These are phyloP conservation scores for Podabrus alpinus DNA, from an alignment of 2,888 invertebrate species.

Conservation along the genomic window DNA sequence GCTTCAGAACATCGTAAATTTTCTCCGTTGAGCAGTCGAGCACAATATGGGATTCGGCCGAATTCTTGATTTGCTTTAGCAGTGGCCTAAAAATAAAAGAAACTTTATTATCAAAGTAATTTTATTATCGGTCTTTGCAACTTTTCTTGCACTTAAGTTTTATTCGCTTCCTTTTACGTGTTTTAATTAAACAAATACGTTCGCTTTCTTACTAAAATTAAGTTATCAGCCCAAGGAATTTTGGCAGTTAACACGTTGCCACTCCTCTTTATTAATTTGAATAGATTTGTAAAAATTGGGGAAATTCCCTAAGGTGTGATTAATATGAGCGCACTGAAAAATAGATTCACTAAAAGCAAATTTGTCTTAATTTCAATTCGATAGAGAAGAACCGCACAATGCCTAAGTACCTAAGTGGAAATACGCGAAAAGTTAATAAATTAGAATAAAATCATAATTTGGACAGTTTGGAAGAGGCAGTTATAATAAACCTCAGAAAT, in stretches of 20 bases:
- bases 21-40: conserved; percentile 87
- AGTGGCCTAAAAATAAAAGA: conserved; percentile 65
- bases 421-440: conserved; percentile 13
- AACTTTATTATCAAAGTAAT: conserved; percentile 17
- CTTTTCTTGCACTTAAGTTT: conserved; percentile 13
- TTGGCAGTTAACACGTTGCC: not conserved
- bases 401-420: not conserved
- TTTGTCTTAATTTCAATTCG: conserved; percentile 19
- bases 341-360: not conserved
- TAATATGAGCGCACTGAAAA: conserved; percentile 2
- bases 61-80: conserved; percentile 89
- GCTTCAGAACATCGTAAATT: conserved; percentile 84
- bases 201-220: not conserved
- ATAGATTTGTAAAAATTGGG: not conserved
- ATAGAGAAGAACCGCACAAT: not conserved
- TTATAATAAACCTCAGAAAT: conserved; percentile 10
- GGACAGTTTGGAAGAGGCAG: conserved; percentile 5
- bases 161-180: conserved; percentile 5
- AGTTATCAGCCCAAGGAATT: not conserved
- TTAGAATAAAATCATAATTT: conserved; percentile 21
- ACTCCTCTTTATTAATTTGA: not conserved
- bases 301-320: conserved; percentile 8
- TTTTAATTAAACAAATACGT: conserved; percentile 12
- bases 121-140: conserved; percentile 12
- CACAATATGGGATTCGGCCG: conserved; percentile 88